phyloP scores from a whole-genome alignment of 2,113 vertebrate genomes.

The Macrotis lagotis region DNA sequence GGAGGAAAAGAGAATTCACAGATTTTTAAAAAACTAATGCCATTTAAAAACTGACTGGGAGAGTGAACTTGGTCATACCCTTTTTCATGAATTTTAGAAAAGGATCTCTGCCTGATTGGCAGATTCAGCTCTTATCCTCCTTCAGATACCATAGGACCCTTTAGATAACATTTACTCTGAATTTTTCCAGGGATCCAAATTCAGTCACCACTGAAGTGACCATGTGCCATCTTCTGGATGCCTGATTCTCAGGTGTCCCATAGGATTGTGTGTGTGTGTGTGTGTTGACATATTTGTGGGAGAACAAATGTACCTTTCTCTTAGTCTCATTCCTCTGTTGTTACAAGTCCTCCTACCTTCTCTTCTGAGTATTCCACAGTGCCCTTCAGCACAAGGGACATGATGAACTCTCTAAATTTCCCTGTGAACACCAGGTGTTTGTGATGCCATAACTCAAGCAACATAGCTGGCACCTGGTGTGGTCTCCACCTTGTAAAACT shows the following conservation, averaged over 20 bases:
- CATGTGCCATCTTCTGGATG: neutral
- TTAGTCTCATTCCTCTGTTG: neutral
- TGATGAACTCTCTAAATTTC: neutral
- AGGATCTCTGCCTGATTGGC: neutral
- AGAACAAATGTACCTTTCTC: neutral
- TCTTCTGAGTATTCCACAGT: neutral
- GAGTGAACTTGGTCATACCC: neutral
- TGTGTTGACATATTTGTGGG: neutral
- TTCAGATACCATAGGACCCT: neutral
- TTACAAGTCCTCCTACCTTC: neutral
- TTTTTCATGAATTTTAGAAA: conserved; percentile 2
- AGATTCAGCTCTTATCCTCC: neutral
- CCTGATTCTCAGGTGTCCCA: neutral
- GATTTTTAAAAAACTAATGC: neutral
- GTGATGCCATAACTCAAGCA: neutral
- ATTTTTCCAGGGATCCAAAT: neutral
- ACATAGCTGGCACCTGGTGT: neutral
- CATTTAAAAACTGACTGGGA: neutral
- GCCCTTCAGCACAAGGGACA: neutral
- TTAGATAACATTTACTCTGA: neutral
- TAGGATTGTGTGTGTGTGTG: neutral
- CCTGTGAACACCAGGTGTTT: neutral
- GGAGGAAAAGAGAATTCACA: neutral
- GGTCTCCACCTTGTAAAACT: neutral
- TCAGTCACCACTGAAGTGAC: neutral